Conservation (phyloP, 2,113 vertebrate genomes). For the Centrocercus urophasianus region DNA sequence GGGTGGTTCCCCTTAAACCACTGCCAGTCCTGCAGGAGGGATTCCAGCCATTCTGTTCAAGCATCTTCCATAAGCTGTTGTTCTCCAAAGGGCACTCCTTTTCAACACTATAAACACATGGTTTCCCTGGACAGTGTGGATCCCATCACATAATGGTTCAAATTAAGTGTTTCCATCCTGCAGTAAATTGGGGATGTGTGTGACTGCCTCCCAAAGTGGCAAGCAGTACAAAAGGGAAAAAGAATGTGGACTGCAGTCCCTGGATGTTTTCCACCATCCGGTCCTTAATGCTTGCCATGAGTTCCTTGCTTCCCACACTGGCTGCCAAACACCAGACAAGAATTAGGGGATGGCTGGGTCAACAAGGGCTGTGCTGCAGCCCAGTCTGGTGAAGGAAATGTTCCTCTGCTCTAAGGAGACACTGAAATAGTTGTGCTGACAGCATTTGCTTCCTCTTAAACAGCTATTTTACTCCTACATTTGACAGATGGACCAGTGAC, state of each 20-base stretch:
- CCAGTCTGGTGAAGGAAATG: not conserved
- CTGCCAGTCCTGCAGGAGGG: not conserved
- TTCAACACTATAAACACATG: not conserved
- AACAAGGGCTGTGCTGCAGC: not conserved
- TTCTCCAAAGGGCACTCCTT: conserved; percentile 14
- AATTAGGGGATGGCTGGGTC: not conserved
- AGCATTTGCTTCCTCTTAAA: conserved; percentile 40
- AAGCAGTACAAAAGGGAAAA: not conserved
- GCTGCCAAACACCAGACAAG: conserved; percentile 36
- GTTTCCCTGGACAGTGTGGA: not conserved
- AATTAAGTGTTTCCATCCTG: conserved; percentile 21
- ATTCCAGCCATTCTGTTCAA: not conserved
- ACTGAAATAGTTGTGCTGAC: not conserved
- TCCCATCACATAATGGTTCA: not conserved
- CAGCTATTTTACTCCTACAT: not conserved
- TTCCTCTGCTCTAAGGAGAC: not conserved
- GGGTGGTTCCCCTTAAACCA: not conserved
- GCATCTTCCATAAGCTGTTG: not conserved
- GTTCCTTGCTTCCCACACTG: conserved; percentile 43
- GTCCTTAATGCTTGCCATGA: not conserved
- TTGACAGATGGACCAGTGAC: conserved; percentile 27
- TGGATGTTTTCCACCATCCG: conserved; percentile 61
- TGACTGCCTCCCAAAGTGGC: conserved; percentile 10
- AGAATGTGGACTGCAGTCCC: not conserved
- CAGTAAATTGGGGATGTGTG: not conserved